These are phyloP conservation scores for Pitta sordida DNA, from an alignment of 2,113 vertebrate genomes.

Conservation along the genomic window DNA sequence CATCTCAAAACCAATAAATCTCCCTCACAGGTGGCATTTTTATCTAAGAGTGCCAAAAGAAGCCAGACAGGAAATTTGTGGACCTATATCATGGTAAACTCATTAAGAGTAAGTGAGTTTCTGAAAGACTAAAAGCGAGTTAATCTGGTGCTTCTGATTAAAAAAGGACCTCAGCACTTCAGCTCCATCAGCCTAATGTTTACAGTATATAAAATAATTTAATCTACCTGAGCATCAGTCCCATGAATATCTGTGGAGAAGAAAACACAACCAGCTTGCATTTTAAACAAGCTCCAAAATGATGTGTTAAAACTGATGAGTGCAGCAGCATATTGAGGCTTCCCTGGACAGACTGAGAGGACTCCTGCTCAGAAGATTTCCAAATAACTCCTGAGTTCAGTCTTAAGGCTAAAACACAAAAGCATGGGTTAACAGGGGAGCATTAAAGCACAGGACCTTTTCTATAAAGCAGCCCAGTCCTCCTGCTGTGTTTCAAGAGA, in stretches of 20 bases:
- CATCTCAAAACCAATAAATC: conserved; percentile 52
- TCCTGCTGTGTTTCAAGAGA: background rate
- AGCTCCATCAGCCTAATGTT: conserved; percentile 14
- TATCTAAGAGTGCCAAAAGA: conserved; percentile 66
- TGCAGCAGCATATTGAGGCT: background rate
- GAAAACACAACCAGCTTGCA: background rate
- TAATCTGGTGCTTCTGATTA: conserved; percentile 50
- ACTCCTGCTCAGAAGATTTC: background rate
- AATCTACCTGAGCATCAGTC: background rate
- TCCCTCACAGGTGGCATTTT: conserved; percentile 49
- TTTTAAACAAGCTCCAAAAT: background rate
- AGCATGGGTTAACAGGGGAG: rapidly evolving
- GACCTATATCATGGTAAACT: conserved; percentile 26
- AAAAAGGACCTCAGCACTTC: conserved; percentile 45
- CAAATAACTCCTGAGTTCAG: background rate
- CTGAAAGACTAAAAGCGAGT: conserved; percentile 43
- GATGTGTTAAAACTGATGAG: background rate
- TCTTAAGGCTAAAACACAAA: background rate
- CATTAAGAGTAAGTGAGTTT: conserved; percentile 61
- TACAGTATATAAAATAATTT: conserved; percentile 26
- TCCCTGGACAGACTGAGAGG: background rate
- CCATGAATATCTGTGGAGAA: background rate
- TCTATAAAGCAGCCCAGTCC: background rate
- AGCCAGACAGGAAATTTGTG: conserved; percentile 61
- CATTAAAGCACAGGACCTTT: background rate